phyloP scores from a whole-genome alignment of 2,797 vertebrate species.

The Coranthus polyacanthus region DNA sequence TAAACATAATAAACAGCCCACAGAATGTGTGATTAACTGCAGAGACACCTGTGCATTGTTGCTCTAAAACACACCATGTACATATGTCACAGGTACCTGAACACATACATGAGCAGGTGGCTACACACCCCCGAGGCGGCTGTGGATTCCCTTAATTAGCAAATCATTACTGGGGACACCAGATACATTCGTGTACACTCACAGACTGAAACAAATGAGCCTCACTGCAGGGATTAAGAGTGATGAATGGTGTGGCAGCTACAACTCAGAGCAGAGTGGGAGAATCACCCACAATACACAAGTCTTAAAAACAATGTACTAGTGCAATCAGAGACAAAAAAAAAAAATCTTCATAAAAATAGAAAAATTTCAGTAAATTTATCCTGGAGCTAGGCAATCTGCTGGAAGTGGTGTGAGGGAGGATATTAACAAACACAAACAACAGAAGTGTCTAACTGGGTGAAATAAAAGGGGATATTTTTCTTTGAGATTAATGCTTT shows the following conservation, averaged over 20 bases:
- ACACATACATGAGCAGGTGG: conserved; percentile 56
- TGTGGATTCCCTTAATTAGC: conserved; percentile 64
- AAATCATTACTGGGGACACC: conserved; percentile 64
- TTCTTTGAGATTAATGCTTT: neutral
- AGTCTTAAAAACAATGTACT: too few relatives aligned
- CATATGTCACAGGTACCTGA: conserved; percentile 47
- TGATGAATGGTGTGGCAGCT: conserved; percentile 53
- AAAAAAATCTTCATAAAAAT: too few relatives aligned
- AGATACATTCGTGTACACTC: conserved; percentile 34
- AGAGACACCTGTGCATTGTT: conserved; percentile 17
- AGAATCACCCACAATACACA: neutral
- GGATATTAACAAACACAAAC: neutral
- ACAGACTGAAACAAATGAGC: conserved; percentile 56
- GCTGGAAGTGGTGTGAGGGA: neutral
- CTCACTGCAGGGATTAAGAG: conserved; percentile 45
- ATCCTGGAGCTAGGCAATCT: too few relatives aligned
- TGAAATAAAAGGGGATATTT: neutral
- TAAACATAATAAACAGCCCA: conserved; percentile 36
- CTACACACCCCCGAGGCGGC: conserved; percentile 48
- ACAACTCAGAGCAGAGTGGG: neutral
- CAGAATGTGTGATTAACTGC: conserved; percentile 35
- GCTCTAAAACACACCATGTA: conserved; percentile 13
- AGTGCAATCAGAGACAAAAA: too few relatives aligned
- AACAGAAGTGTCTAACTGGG: conserved; percentile 2
- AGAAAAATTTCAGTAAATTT: too few relatives aligned